Evolutionary conservation across 1,140 invertebrate genomes (phyloP).

Genomic region (Diprion similis): DNA sequence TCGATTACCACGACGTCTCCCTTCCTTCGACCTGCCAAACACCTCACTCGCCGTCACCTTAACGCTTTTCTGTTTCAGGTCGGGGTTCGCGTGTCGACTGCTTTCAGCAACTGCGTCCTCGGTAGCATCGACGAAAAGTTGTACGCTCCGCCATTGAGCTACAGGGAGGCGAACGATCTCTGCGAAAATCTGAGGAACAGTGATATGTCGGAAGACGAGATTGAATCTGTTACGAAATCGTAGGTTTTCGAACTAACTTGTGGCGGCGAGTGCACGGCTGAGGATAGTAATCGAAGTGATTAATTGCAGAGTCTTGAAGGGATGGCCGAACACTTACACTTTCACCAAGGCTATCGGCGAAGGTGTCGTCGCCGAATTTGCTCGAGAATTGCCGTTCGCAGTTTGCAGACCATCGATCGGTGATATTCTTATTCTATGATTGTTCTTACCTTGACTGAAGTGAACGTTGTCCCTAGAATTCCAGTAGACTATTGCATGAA

Average conservation of each 20-base stretch:
- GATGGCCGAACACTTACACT: slow-evolving; percentile 64
- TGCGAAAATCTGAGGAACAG: slow-evolving; percentile 8
- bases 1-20: not conserved
- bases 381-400: slow-evolving; percentile 61
- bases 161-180: slow-evolving; percentile 16
- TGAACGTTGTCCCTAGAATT: not conserved
- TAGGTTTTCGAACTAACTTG: not conserved
- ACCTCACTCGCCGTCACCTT: not conserved
- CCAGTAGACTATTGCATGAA: not conserved
- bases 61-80: slow-evolving; percentile 32
- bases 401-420: slow-evolving; percentile 72
- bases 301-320: slow-evolving; percentile 50
- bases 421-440: slow-evolving; percentile 9
- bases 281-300: too few relatives aligned
- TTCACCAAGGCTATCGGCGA: slow-evolving; percentile 65
- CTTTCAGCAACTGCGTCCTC: slow-evolving; percentile 50
- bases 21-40: too few relatives aligned
- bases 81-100: slow-evolving; percentile 60
- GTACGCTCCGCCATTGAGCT: slow-evolving; percentile 13
- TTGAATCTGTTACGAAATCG: not conserved
- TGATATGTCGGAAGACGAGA: slow-evolving; percentile 11
- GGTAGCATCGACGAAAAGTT: slow-evolving; percentile 23
- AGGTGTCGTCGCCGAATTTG: slow-evolving; percentile 53
- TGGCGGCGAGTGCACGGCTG: too few relatives aligned
- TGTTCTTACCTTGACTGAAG: not conserved